These are phyloP conservation scores for Orchesella flavescens DNA, from an alignment of 2,888 invertebrate species.

Conservation along the genomic window DNA sequence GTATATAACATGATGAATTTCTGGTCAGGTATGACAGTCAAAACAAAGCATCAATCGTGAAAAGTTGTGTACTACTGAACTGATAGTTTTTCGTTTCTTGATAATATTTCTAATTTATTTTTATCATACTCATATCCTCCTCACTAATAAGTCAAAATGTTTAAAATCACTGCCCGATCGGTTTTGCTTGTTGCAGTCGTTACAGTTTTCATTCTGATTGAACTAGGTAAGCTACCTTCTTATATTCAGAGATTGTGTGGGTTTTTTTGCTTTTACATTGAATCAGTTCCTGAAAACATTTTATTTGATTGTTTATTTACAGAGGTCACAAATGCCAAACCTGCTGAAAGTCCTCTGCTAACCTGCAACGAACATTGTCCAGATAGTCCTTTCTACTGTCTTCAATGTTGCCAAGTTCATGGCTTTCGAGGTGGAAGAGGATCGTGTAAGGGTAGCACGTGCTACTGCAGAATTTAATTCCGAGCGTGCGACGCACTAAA, in stretches of 20 bases:
- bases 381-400: conserved; percentile 38
- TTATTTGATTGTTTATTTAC: neutral
- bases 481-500: neutral
- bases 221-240: neutral
- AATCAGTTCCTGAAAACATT: no score
- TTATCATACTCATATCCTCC: no score
- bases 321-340: neutral
- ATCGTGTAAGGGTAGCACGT: conserved; percentile 16
- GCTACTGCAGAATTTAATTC: conserved; percentile 36
- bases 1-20: no score
- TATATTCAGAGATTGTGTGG: no score
- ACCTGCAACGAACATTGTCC: conserved; percentile 50
- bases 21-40: no score
- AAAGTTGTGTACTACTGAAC: no score
- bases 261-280: no score
- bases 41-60: no score
- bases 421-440: conserved; percentile 39
- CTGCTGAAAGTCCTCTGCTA: neutral
- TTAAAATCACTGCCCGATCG: neutral
- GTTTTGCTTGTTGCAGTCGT: neutral
- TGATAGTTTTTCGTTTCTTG: no score
- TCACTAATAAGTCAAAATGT: neutral
- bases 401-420: conserved; percentile 43
- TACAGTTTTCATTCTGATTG: neutral
- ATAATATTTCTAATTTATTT: no score